Conservation (phyloP, 2,113 vertebrate species). For the Gymnogyps californianus region DNA sequence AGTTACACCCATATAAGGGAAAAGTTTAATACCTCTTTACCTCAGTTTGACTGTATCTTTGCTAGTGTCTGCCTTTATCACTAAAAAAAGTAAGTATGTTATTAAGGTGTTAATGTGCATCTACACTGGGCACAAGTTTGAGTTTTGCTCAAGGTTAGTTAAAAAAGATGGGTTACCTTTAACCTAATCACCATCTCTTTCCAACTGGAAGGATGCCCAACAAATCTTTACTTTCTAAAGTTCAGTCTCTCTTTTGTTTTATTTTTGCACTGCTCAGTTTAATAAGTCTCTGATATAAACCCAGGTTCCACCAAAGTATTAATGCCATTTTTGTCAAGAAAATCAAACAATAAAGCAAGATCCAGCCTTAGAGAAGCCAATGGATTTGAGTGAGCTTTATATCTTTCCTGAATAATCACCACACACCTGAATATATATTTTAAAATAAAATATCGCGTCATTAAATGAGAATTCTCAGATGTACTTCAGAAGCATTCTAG, state of each 20-base stretch:
- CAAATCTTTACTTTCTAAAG: not conserved
- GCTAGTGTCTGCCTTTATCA: not conserved
- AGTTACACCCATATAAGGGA: not conserved
- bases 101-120: not conserved
- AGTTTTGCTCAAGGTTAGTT: not conserved
- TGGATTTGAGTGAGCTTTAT: not conserved
- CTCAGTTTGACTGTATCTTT: not conserved
- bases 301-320: not conserved
- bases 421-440: not conserved
- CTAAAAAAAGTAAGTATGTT: not conserved
- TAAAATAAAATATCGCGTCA: conserved; percentile 1
- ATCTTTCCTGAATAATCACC: not conserved
- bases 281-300: not conserved
- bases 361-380: not conserved
- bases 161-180: not conserved
- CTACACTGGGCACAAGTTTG: not conserved
- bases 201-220: not conserved
- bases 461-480: not conserved
- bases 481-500: not conserved
- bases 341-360: not conserved
- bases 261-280: not conserved
- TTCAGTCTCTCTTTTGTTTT: not conserved
- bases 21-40: not conserved
- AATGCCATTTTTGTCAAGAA: not conserved
- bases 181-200: not conserved